Conservation (phyloP, 2,888 invertebrate species). For the Drosophila pseudotakahashii region DNA sequence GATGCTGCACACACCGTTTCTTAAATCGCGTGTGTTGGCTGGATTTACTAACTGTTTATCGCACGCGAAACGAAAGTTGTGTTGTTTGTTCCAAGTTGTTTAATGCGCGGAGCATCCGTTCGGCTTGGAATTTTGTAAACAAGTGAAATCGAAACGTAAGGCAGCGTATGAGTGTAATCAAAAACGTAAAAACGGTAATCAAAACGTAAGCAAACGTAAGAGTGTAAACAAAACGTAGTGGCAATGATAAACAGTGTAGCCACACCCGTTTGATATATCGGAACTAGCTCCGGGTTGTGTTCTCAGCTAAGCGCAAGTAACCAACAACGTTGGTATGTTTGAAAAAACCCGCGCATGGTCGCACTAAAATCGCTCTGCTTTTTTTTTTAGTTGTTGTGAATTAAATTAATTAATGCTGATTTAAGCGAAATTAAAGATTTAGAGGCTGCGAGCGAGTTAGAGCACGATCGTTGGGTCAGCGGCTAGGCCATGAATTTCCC, state of each 20-base stretch:
- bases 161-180: no score
- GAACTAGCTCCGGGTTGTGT: not conserved
- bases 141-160: no score
- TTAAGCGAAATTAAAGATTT: not conserved
- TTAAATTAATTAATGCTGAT: slow-evolving; percentile 7
- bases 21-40: slow-evolving; percentile 21
- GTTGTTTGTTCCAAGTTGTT: no score
- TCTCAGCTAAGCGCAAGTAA: not conserved
- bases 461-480: no score
- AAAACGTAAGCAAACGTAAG: no score
- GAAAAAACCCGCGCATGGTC: not conserved
- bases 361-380: not conserved
- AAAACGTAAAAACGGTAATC: no score
- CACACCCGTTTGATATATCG: not conserved
- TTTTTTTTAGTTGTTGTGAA: slow-evolving; percentile 9
- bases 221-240: no score
- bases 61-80: slow-evolving; percentile 2
- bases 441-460: not conserved
- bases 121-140: no score
- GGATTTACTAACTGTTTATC: slow-evolving; percentile 17
- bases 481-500: slow-evolving; percentile 77
- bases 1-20: no score
- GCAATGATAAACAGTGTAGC: not conserved
- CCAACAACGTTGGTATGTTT: not conserved
- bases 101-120: no score